Evolutionary conservation across 2,113 vertebrate species (phyloP).

Genomic region (Nycticryphes semicollaris): DNA sequence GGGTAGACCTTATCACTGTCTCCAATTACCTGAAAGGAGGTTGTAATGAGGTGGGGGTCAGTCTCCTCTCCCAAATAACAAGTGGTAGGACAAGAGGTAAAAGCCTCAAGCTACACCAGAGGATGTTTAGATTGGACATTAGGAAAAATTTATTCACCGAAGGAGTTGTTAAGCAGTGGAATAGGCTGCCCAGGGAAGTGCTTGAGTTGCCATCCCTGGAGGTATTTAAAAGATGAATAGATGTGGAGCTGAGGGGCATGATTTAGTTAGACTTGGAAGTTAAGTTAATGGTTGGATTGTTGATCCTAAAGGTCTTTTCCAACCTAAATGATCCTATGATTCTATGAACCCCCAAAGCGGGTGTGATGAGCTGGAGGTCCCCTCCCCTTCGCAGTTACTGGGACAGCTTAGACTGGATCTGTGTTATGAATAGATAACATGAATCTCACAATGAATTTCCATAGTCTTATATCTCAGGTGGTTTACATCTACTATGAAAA

Average conservation of each 20-base stretch:
- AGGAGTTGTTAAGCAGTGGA: not conserved
- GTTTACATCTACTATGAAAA: not conserved
- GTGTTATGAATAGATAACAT: not conserved
- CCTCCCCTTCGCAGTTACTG: not conserved
- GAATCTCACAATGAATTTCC: not conserved
- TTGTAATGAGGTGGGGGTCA: rapidly evolving
- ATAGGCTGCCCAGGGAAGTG: not conserved
- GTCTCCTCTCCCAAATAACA: not conserved
- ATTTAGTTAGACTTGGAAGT: not conserved
- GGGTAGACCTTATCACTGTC: too few species aligned
- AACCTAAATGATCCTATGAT: not conserved
- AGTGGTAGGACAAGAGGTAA: not conserved
- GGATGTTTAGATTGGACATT: not conserved
- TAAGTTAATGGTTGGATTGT: rapidly evolving
- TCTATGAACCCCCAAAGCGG: not conserved
- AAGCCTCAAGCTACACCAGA: not conserved
- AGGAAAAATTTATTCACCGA: not conserved
- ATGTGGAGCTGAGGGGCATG: not conserved
- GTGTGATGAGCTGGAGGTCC: not conserved
- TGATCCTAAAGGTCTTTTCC: not conserved
- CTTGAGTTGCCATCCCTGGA: not conserved
- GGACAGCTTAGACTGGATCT: not conserved
- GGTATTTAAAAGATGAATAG: not conserved
- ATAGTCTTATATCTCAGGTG: not conserved
- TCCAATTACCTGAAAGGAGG: not conserved